Evolutionary conservation across 64 coral and sea anemone genomes (phyloP).

Genomic region (Montipora foliosa): DNA sequence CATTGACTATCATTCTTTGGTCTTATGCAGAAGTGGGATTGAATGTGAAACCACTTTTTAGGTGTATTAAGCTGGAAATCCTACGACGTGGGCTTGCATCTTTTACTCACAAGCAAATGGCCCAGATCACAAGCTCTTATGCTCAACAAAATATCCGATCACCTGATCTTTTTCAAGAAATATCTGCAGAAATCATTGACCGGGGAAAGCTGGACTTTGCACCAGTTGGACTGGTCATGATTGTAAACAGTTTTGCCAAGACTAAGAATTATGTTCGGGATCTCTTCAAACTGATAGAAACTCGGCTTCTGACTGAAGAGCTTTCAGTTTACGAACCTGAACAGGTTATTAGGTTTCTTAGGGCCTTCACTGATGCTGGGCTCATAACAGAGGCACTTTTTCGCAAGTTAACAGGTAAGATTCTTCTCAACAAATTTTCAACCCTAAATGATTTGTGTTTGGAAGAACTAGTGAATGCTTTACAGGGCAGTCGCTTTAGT

Average conservation of each 20-base stretch:
- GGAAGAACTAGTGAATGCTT: conserved; percentile 62
- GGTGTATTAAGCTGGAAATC: conserved; percentile 60
- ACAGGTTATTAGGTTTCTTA: conserved; percentile 65
- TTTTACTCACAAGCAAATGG: conserved; percentile 56
- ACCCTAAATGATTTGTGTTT: conserved; percentile 33
- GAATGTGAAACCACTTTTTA: conserved; percentile 68
- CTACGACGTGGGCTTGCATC: conserved; percentile 40
- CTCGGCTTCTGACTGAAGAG: neutral
- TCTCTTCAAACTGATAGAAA: conserved; percentile 58
- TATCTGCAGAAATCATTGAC: conserved; percentile 41
- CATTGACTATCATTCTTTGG: conserved; percentile 62
- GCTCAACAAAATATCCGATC: conserved; percentile 53
- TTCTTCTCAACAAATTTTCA: conserved; percentile 44
- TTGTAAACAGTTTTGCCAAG: conserved; percentile 72
- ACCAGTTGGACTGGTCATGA: conserved; percentile 51
- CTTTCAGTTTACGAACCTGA: conserved; percentile 40
- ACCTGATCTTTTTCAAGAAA: conserved; percentile 74
- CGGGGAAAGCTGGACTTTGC: conserved; percentile 52
- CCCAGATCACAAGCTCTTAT: conserved; percentile 70
- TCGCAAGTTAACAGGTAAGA: conserved; percentile 30
- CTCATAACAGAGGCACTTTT: conserved; percentile 36
- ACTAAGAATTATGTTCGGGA: conserved; percentile 51
- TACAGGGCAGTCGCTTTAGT: conserved; percentile 54
- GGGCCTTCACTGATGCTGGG: conserved; percentile 54
- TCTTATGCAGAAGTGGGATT: conserved; percentile 57